Evolutionary conservation across 2,888 invertebrate species (phyloP).

Genomic region (Ormyrus labotus): DNA sequence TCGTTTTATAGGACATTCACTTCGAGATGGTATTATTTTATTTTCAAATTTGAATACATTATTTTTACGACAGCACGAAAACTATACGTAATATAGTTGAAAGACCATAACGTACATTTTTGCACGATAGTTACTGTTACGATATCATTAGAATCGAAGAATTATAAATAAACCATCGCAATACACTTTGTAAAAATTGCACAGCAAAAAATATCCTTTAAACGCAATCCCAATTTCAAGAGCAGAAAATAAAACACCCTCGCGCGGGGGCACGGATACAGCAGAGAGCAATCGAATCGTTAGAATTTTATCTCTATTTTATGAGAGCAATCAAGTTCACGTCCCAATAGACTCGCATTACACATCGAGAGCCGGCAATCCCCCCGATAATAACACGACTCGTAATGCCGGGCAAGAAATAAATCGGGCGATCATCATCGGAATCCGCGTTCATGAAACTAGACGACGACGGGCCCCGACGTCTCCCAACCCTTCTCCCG

Average conservation of each 20-base stretch:
- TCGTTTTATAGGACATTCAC: too few species aligned
- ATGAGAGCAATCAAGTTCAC: conserved; percentile 11
- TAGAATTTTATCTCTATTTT: conserved; percentile 26
- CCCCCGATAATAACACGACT: conserved; percentile 34
- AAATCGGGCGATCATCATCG: conserved; percentile 52
- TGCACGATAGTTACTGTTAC: too few species aligned
- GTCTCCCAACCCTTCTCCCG: conserved; percentile 29
- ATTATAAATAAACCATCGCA: too few species aligned
- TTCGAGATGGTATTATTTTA: too few species aligned
- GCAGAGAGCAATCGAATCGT: conserved; percentile 7
- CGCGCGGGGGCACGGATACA: neutral
- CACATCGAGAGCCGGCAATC: neutral
- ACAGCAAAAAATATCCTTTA: neutral
- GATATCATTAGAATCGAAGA: too few species aligned
- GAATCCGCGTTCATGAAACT: conserved; percentile 5
- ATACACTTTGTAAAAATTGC: too few species aligned
- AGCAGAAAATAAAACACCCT: neutral
- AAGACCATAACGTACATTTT: too few species aligned
- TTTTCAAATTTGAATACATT: too few species aligned
- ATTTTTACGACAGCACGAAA: too few species aligned
- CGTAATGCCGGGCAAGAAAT: conserved; percentile 26
- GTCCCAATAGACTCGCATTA: neutral
- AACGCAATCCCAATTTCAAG: neutral
- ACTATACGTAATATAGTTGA: too few species aligned
- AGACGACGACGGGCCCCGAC: neutral